These are phyloP conservation scores for Penaeus japonicus DNA, from an alignment of 1,140 invertebrate genomes.

Conservation along the genomic window DNA sequence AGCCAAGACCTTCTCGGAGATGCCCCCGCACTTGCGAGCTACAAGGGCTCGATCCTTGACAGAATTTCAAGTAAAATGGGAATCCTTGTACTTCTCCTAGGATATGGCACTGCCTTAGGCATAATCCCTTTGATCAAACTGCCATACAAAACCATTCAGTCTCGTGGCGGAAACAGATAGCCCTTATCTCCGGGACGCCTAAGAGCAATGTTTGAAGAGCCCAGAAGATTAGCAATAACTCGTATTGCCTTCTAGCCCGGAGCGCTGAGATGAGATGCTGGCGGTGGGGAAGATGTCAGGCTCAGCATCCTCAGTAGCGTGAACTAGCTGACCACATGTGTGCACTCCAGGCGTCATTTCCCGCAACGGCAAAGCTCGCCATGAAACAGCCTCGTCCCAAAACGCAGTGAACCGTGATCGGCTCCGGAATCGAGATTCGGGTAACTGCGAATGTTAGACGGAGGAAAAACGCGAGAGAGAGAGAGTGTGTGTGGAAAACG, in stretches of 20 bases:
- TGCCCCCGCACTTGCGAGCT: background rate
- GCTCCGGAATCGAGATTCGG: background rate
- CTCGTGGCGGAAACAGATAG: background rate
- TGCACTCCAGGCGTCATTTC: conserved; percentile 38
- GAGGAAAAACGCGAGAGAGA: too few species aligned
- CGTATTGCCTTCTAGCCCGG: conserved; percentile 45
- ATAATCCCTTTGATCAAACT: background rate
- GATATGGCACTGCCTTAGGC: background rate
- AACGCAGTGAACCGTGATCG: background rate
- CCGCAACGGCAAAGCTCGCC: background rate
- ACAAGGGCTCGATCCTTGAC: conserved; percentile 40
- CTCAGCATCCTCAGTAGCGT: conserved; percentile 34
- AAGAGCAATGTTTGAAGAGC: background rate
- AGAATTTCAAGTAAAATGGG: conserved; percentile 20
- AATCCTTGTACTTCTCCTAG: too few species aligned
- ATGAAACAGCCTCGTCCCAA: background rate
- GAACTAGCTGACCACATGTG: conserved; percentile 44
- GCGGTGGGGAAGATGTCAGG: conserved; percentile 36
- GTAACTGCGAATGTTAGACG: too few species aligned
- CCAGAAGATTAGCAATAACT: background rate
- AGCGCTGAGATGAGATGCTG: conserved; percentile 43
- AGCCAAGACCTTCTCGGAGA: background rate
- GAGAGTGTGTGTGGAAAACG: too few species aligned
- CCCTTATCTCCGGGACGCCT: background rate
- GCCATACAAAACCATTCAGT: background rate